A percentile compares a stretch with the other conserved stretches of the same genome.
Conservation (phyloP, 2,797 vertebrate species). For the Anableps anableps region DNA sequence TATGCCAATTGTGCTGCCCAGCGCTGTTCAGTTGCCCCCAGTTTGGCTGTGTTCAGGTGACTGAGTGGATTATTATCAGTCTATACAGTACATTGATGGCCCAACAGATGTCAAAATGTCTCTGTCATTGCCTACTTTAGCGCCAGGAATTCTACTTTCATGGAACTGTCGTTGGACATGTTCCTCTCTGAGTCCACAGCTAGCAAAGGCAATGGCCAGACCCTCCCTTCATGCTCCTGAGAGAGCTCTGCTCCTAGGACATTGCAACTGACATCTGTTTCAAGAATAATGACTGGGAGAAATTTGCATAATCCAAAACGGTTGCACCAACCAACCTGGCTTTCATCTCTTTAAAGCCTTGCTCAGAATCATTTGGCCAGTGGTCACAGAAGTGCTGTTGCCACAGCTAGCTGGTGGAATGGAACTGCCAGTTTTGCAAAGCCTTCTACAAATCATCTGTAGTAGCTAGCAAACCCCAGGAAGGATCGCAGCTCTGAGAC, state of each 20-base stretch:
- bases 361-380: background rate
- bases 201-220: background rate
- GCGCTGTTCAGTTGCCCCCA: no score
- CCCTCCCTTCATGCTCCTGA: background rate
- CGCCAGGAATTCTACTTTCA: background rate
- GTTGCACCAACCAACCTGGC: background rate
- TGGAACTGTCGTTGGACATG: background rate
- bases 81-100: background rate
- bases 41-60: no score
- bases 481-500: background rate
- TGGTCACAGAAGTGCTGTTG: no score
- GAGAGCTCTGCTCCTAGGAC: background rate
- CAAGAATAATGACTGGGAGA: slow-evolving; percentile 7
- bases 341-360: background rate
- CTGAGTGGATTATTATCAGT: background rate
- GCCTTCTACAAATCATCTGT: background rate
- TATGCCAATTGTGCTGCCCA: no score
- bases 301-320: slow-evolving; percentile 9
- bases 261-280: slow-evolving; percentile 13
- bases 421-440: background rate
- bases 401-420: background rate
- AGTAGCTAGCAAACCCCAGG: slow-evolving; percentile 1
- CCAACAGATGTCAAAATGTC: background rate
- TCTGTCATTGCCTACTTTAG: background rate
- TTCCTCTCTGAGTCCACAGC: slow-evolving; percentile 5